Evolutionary conservation across 2,888 invertebrate species (phyloP), one percentile per base, ranked within the genome.

Genomic region (Plagodis pulveraria): DNA sequence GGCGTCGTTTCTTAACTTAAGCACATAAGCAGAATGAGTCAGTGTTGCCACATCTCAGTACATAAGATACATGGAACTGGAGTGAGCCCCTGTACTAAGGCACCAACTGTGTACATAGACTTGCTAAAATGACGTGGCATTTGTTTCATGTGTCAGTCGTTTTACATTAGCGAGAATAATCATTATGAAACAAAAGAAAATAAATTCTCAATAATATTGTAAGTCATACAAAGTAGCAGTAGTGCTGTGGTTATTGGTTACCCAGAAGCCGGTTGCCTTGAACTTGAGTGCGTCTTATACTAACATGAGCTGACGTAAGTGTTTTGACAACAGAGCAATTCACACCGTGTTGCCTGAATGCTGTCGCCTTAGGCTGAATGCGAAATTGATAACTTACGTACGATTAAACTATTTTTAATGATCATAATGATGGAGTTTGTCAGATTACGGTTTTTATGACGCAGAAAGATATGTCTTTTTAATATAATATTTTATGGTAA

Each of bases 291-390:
- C 74, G 76, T 74, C 80, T 81, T 71, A 67, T 72, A 76, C 68
- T 62, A 73, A 80, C 77, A 68, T 22, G 22, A 22, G 22, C 72
- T 89, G 87, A 91, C 90, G 89, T 84, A 90, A 89, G 84, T 84
- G 77, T 67, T 80, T 75, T 79, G 84, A 84, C 83, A 88, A 86
- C 82, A 89, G 72, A 81, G 70, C 78, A 81, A 87, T 89, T 87
- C 77, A 82, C 86, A 87, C 83, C 69, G 59, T 67, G 65, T 67
- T 71, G 67, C 66, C 67, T 78, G 74, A 78, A 74, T 71, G 65
- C 67, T 65, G 68, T 73, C 80, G 75, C 85, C 83, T 78, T 81
- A 65, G 70, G 67, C 57, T 64, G 60, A 72, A 73, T 71, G 66
- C 61, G 70, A 72, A 73, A 71, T 72, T 59, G 56, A 62, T 70